A percentile compares a stretch with the other conserved stretches of the same genome.
phyloP scores from a whole-genome alignment of 2,797 vertebrate species.

The Syngnathus acus region DNA sequence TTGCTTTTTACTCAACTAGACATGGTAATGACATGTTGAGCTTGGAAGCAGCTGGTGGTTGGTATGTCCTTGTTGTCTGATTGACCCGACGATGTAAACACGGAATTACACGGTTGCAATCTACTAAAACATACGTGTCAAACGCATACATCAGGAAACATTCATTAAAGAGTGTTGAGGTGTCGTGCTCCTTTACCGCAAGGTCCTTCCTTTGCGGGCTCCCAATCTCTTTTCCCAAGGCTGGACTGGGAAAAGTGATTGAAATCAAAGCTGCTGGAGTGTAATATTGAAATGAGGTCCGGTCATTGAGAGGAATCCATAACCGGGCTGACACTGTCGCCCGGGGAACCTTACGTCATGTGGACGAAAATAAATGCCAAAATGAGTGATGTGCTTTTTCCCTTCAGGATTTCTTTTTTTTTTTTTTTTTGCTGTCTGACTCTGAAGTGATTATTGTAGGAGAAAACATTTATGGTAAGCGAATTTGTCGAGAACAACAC shows the following conservation, averaged over 20 bases:
- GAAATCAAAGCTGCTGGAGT: constrained; percentile 52
- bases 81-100: neutral
- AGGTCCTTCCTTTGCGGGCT: constrained; percentile 50
- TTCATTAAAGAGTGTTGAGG: neutral
- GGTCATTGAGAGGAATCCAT: constrained; percentile 53
- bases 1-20: constrained; percentile 55
- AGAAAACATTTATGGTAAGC: too few relatives aligned
- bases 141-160: too few relatives aligned
- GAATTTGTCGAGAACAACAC: too few relatives aligned
- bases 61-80: neutral
- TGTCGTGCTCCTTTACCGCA: constrained; percentile 24
- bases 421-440: too few relatives aligned
- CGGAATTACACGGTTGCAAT: neutral
- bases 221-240: constrained; percentile 45
- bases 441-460: too few relatives aligned
- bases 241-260: constrained; percentile 47
- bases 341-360: neutral
- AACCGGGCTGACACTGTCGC: constrained; percentile 30
- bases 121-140: neutral
- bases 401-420: neutral
- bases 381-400: neutral
- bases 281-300: constrained; percentile 51
- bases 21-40: constrained; percentile 48
- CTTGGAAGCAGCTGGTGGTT: constrained; percentile 20
- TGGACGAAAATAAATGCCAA: neutral